phyloP scores from a whole-genome alignment of 2,888 invertebrate genomes.

The Seira musarum region DNA sequence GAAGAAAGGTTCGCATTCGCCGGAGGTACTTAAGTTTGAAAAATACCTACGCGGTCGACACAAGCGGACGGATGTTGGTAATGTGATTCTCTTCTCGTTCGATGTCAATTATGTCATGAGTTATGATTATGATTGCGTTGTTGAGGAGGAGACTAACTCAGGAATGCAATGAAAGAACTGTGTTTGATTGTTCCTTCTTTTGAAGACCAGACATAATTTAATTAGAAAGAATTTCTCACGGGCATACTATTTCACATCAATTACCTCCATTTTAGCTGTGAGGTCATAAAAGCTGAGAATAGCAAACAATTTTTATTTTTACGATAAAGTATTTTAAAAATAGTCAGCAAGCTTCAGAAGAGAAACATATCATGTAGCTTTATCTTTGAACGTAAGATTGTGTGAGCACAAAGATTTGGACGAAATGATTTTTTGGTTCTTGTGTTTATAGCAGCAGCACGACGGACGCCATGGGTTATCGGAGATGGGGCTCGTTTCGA shows the following conservation, averaged over 20 bases:
- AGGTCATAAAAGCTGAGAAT: too few relatives aligned
- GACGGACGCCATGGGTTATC: constrained; percentile 66
- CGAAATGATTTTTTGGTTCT: not conserved
- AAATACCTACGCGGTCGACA: not conserved
- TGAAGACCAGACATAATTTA: not conserved
- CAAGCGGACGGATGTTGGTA: not conserved
- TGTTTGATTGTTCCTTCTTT: not conserved
- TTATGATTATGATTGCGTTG: too few relatives aligned
- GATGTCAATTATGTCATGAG: not conserved
- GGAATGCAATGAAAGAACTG: not conserved
- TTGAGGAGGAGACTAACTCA: too few relatives aligned
- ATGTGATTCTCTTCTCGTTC: too few relatives aligned
- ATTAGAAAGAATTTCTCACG: not conserved
- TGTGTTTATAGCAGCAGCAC: constrained; percentile 35
- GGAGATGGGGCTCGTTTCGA: constrained; percentile 68
- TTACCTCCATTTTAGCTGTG: too few relatives aligned
- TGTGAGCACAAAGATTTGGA: not conserved
- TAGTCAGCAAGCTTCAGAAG: too few relatives aligned
- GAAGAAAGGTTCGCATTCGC: too few relatives aligned
- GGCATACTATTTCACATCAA: too few relatives aligned
- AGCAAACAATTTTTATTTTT: too few relatives aligned
- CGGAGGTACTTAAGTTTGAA: not conserved
- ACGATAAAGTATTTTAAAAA: too few relatives aligned
- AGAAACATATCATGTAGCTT: too few relatives aligned
- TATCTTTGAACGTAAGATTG: too few relatives aligned